Evolutionary conservation across 2,888 invertebrate species (phyloP).

Genomic region (Eupithecia exiguata): DNA sequence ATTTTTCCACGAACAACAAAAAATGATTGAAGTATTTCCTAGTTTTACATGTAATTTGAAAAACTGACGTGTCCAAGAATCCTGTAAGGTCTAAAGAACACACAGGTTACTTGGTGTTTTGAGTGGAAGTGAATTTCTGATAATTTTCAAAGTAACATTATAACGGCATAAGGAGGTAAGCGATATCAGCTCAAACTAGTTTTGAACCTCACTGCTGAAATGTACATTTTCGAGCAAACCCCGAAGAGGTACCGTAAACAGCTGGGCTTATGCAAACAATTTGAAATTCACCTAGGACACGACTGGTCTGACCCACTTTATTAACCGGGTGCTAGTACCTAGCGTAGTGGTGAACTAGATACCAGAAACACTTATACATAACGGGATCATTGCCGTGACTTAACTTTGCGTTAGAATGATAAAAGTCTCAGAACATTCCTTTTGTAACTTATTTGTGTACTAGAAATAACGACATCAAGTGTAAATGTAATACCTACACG

Average conservation of each 20-base stretch:
- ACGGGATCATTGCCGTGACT: neutral
- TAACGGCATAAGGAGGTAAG: neutral
- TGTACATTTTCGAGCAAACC: slow-evolving; percentile 3
- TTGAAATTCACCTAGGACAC: slow-evolving; percentile 29
- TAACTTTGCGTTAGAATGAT: neutral
- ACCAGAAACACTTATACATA: neutral
- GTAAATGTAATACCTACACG: no score
- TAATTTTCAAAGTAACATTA: neutral
- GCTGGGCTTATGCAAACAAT: slow-evolving; percentile 23
- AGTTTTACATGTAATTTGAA: no score
- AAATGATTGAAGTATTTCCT: neutral
- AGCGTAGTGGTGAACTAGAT: neutral
- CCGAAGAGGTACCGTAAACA: slow-evolving; percentile 13
- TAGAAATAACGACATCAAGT: no score
- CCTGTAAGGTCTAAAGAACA: neutral
- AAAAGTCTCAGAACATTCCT: neutral
- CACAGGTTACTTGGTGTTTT: neutral
- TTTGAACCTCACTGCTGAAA: neutral
- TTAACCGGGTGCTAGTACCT: neutral
- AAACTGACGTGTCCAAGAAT: neutral
- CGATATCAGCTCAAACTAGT: slow-evolving; percentile 1
- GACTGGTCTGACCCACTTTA: slow-evolving; percentile 6
- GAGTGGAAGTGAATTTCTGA: neutral
- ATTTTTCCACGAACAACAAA: neutral
- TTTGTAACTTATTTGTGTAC: no score